A percentile compares a stretch with the other conserved stretches of the same genome.
These are phyloP conservation scores for Drosophila serrata DNA, from an alignment of 1,140 invertebrate species.

Conservation along the genomic window DNA sequence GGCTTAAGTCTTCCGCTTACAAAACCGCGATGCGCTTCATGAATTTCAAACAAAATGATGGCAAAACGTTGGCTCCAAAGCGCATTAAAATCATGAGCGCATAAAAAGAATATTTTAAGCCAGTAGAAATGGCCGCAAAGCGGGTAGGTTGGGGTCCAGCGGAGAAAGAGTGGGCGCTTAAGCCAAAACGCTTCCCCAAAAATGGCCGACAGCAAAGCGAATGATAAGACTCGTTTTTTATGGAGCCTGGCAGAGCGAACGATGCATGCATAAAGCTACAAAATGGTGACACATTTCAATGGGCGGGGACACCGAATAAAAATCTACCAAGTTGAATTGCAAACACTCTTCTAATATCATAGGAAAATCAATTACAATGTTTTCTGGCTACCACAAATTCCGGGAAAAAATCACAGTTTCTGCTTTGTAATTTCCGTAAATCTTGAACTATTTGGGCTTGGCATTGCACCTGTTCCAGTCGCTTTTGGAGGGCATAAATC, in stretches of 20 bases:
- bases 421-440: background rate
- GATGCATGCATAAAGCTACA: slow-evolving; percentile 54
- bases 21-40: slow-evolving; percentile 66
- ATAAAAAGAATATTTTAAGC: slow-evolving; percentile 74
- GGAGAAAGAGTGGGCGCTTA: slow-evolving; percentile 49
- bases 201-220: slow-evolving; percentile 48
- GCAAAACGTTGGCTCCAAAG: slow-evolving; percentile 51
- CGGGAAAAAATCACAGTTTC: background rate
- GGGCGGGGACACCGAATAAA: slow-evolving; percentile 19
- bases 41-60: slow-evolving; percentile 69
- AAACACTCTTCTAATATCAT: background rate
- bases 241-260: slow-evolving; percentile 33
- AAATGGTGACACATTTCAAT: slow-evolving; percentile 79
- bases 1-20: slow-evolving; percentile 55
- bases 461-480: slow-evolving; percentile 8
- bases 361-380: background rate
- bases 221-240: slow-evolving; percentile 45
- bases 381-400: background rate
- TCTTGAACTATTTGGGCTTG: slow-evolving; percentile 4
- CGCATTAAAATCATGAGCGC: slow-evolving; percentile 75
- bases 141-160: background rate
- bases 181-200: slow-evolving; percentile 60
- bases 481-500: slow-evolving; percentile 32
- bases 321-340: background rate
- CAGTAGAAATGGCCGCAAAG: slow-evolving; percentile 47